Conservation (phyloP, 2,888 invertebrate genomes). For the Campoletis raptor region DNA sequence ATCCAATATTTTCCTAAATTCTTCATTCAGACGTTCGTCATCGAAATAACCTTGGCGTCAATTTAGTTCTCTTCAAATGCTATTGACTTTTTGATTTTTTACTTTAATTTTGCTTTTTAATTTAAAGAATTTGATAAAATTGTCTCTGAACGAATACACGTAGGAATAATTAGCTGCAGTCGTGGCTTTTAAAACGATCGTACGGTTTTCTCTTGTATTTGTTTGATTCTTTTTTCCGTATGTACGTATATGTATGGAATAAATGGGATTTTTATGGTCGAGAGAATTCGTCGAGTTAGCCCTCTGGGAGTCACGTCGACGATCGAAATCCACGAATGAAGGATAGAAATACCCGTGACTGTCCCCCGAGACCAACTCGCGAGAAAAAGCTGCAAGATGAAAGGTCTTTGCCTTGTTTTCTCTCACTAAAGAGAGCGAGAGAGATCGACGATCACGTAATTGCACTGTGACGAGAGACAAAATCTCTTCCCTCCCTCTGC, state of each 20-base stretch:
- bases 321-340: conserved; percentile 26
- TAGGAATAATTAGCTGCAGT: not conserved
- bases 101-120: no score
- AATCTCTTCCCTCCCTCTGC: not conserved
- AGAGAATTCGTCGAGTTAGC: conserved; percentile 8
- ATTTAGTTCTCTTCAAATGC: not conserved
- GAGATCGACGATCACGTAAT: conserved; percentile 43
- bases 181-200: not conserved
- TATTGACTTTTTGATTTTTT: no score
- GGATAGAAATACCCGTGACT: not conserved
- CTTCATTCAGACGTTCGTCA: not conserved
- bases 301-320: conserved; percentile 44
- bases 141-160: no score
- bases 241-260: conserved; percentile 4
- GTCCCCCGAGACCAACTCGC: conserved; percentile 7
- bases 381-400: conserved; percentile 12
- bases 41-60: not conserved
- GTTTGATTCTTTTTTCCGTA: not conserved
- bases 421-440: not conserved
- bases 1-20: not conserved
- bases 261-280: conserved; percentile 35
- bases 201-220: not conserved
- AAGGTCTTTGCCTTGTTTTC: conserved; percentile 3
- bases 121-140: no score
- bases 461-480: conserved; percentile 41